Evolutionary conservation across 2,888 invertebrate species (phyloP), one percentile per base, ranked within the genome.

Genomic region (Cheilosia grossa): DNA sequence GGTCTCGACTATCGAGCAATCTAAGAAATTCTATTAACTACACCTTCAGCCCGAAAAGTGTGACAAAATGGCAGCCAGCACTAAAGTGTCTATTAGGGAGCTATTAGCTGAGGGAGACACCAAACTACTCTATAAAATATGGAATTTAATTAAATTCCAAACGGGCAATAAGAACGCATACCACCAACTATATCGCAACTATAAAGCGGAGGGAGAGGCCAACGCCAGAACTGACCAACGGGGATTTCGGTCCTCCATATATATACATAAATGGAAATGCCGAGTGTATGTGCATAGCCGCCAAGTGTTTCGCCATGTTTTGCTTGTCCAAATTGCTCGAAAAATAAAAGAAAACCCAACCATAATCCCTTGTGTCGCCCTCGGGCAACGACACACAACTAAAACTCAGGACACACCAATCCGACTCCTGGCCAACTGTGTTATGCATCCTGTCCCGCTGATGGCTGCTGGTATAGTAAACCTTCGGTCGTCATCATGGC

Each of bases 401-500:
- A 70, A 61, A 75, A 72, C 69, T 75, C 73, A 85, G 70, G 80
- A 80, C 59, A 79, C 64, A 79, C 85, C 85, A 85, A 85, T 85
- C 80, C 58, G 44, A 69, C 74, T 81, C 69, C 61, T 79, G 73
- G 63, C 70, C 79, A 61, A 77, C 74, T 64, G 56, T 67, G 64
- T 73, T 79, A 42, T 69, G 53, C 56, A 63, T 74, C 63, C 75
- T 75, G 75, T 63, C 63, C 73, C 54, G 70, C 80, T 42, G 72
- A 37, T 74, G 58, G 49, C 17, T 19, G 6, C 27, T 5, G 5
- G 24, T 49, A 51, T 40, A 24, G 49, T 51, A 24, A 13, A 24
- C 69, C 59, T 58, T 53, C 51, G 59, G 21, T 72, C 66, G 51
- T 79, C 70, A 85, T 74, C 66, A 85, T 85, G 85, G 85, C 85